Percentiles rank a stretch among this genome's conserved stretches.
phyloP scores from a whole-genome alignment of 2,113 vertebrate species.

The Lasiurus cinereus region DNA sequence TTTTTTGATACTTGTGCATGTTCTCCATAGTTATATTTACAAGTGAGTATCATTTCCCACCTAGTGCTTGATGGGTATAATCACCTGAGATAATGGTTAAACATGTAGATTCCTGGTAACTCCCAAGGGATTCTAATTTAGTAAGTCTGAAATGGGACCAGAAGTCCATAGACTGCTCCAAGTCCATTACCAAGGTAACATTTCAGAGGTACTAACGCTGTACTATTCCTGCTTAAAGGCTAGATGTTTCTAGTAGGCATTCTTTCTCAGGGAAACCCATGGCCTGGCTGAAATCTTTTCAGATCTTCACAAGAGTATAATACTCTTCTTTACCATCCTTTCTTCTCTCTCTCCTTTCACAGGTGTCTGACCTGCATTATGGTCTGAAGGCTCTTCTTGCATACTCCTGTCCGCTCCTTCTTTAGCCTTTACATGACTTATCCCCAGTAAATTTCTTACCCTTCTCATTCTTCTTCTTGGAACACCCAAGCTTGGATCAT shows the following conservation, averaged over 20 bases:
- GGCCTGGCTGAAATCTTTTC: neutral
- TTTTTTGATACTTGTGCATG: neutral
- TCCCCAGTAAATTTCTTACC: neutral
- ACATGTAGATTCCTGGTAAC: neutral
- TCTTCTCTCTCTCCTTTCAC: neutral
- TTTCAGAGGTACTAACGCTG: neutral
- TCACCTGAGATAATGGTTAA: neutral
- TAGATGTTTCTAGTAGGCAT: neutral
- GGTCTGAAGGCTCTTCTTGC: neutral
- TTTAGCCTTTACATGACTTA: neutral
- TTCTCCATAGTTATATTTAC: neutral
- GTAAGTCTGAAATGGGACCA: neutral
- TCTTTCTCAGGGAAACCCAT: neutral
- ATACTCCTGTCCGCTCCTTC: neutral
- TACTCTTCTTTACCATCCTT: neutral
- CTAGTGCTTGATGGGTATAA: neutral
- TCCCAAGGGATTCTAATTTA: neutral
- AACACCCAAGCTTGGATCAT: neutral
- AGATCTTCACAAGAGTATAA: neutral
- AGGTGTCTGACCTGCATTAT: neutral
- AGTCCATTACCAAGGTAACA: neutral
- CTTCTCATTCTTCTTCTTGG: neutral
- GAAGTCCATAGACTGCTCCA: neutral
- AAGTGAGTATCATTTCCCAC: neutral
- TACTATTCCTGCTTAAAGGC: neutral